A percentile compares a stretch with the other conserved stretches of the same genome.
Evolutionary conservation across 2,888 invertebrate species (phyloP).

Genomic region (Parelbella ahira): DNA sequence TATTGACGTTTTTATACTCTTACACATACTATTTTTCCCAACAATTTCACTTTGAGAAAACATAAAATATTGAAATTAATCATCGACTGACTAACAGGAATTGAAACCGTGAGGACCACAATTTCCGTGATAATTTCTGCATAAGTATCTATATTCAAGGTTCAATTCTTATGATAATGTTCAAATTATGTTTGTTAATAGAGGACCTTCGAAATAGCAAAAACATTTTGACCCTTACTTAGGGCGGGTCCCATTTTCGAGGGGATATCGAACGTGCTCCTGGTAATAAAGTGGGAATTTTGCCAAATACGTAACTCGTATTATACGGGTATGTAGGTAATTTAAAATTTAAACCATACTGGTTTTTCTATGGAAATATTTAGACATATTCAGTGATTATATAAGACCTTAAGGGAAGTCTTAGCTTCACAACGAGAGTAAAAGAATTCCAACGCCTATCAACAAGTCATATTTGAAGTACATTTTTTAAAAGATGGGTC

Average conservation of each 20-base stretch:
- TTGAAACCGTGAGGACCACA: background rate
- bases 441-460: no score
- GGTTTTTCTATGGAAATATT: no score
- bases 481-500: no score
- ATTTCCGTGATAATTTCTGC: constrained; percentile 11
- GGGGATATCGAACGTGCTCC: constrained; percentile 6
- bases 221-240: constrained; percentile 13
- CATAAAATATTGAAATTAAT: background rate
- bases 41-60: no score
- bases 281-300: constrained; percentile 4
- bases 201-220: constrained; percentile 14
- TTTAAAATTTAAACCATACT: no score
- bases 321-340: no score
- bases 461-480: no score
- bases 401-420: no score
- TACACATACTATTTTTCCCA: no score
- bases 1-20: no score
- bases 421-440: no score
- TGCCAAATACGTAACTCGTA: constrained; percentile 3
- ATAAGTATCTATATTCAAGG: constrained; percentile 2
- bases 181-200: constrained; percentile 24
- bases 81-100: background rate
- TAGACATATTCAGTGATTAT: no score
- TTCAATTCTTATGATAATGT: constrained; percentile 13
- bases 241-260: constrained; percentile 2